phyloP scores from a whole-genome alignment of 2,113 vertebrate species.

The Pangasianodon hypophthalmus region DNA sequence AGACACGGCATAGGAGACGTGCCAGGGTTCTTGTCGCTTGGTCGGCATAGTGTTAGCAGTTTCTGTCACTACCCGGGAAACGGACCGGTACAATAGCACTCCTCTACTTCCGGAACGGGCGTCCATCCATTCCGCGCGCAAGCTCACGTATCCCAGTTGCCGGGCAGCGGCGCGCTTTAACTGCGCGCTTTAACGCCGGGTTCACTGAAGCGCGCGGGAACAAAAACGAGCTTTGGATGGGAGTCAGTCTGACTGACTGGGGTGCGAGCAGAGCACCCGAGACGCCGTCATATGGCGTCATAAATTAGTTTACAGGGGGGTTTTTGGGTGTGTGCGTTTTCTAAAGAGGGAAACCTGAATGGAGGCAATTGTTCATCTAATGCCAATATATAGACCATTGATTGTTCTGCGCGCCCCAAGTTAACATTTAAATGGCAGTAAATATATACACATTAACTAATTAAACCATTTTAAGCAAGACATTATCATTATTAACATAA shows the following conservation, averaged over 20 bases:
- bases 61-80: constrained; percentile 67
- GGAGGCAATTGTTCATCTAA: constrained; percentile 50
- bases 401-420: constrained; percentile 1
- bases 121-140: constrained; percentile 39
- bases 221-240: constrained; percentile 32
- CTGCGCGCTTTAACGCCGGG: background rate
- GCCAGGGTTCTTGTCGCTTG: constrained; percentile 63
- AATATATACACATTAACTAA: background rate
- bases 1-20: constrained; percentile 60
- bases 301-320: constrained; percentile 42
- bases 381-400: constrained; percentile 30
- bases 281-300: constrained; percentile 60
- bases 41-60: background rate
- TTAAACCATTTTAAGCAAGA: background rate
- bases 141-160: constrained; percentile 53
- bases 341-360: constrained; percentile 56
- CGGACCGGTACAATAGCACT: constrained; percentile 64
- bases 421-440: background rate
- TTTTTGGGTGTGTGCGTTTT: constrained; percentile 49
- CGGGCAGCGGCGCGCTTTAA: constrained; percentile 29
- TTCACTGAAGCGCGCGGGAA: background rate
- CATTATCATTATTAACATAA: background rate
- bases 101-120: constrained; percentile 52
- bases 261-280: background rate
- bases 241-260: constrained; percentile 27